Conservation (phyloP, 1,140 invertebrate species). For the Drosophila neocordata region DNA sequence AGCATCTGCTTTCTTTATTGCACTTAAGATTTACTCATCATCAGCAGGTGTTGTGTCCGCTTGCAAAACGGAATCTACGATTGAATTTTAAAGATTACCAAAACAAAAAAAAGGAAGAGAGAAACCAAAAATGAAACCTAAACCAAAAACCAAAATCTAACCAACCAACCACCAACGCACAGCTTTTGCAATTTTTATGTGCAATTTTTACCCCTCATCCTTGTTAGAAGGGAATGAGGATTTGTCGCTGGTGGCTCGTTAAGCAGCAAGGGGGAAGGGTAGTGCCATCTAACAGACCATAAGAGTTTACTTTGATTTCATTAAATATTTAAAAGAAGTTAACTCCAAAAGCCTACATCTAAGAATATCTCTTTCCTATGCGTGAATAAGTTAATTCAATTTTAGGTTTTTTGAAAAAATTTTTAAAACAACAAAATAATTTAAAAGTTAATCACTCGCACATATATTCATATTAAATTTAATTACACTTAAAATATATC, state of each 20-base stretch:
- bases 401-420: neutral
- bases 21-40: conserved; percentile 82
- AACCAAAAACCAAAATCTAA: conserved; percentile 13
- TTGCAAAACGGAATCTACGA: conserved; percentile 55
- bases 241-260: conserved; percentile 73
- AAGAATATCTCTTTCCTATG: neutral
- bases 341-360: neutral
- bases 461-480: too few relatives aligned
- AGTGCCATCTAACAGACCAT: neutral
- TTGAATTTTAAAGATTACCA: conserved; percentile 65
- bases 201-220: conserved; percentile 51
- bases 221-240: conserved; percentile 29
- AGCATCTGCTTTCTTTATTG: conserved; percentile 72
- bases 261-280: conserved; percentile 42
- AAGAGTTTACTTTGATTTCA: conserved; percentile 8
- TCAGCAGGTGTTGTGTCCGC: conserved; percentile 75
- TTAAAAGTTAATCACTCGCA: too few relatives aligned
- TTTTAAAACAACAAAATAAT: neutral
- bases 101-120: too few relatives aligned
- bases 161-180: conserved; percentile 27
- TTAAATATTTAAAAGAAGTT: neutral
- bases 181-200: conserved; percentile 78
- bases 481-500: too few relatives aligned
- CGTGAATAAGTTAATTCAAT: neutral
- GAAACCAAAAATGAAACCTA: conserved; percentile 5